These are phyloP conservation scores for Pemphigus obesinymphae DNA, from an alignment of 1,140 invertebrate genomes.

Conservation along the genomic window DNA sequence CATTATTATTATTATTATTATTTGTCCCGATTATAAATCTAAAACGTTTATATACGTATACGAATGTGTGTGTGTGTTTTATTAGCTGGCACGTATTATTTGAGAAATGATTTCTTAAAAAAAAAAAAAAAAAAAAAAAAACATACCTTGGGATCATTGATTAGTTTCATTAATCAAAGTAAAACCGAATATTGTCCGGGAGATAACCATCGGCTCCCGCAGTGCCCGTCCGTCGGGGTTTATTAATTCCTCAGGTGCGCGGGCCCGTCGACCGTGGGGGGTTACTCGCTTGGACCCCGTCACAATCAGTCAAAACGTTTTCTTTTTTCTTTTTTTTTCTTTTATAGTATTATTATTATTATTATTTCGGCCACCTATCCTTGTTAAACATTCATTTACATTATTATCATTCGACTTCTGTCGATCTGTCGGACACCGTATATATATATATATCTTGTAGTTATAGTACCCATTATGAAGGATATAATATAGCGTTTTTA, in stretches of 20 bases:
- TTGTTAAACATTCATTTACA: slow-evolving; percentile 12
- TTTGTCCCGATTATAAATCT: slow-evolving; percentile 17
- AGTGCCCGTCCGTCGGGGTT: slow-evolving; percentile 21
- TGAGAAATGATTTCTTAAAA: slow-evolving; percentile 8
- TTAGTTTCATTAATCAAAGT: slow-evolving; percentile 41
- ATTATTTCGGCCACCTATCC: not conserved
- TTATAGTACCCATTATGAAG: too few species aligned
- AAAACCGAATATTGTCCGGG: slow-evolving; percentile 39
- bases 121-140: not conserved
- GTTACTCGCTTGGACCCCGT: not conserved
- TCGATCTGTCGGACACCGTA: not conserved
- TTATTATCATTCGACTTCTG: slow-evolving; percentile 2
- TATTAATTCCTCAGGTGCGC: not conserved
- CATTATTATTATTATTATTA: not conserved
- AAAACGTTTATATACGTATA: not conserved
- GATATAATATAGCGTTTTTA: too few species aligned
- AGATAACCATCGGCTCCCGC: slow-evolving; percentile 36
- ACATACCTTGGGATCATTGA: slow-evolving; percentile 30
- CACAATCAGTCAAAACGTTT: slow-evolving; percentile 33
- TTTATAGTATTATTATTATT: too few species aligned
- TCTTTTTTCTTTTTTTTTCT: not conserved
- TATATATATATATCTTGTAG: too few species aligned
- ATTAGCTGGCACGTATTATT: not conserved
- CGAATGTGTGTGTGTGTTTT: not conserved
- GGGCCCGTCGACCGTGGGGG: not conserved